Base-by-base conservation (phyloP, 2,888 invertebrate species). In the Drosophila imparisetae region DNA sequence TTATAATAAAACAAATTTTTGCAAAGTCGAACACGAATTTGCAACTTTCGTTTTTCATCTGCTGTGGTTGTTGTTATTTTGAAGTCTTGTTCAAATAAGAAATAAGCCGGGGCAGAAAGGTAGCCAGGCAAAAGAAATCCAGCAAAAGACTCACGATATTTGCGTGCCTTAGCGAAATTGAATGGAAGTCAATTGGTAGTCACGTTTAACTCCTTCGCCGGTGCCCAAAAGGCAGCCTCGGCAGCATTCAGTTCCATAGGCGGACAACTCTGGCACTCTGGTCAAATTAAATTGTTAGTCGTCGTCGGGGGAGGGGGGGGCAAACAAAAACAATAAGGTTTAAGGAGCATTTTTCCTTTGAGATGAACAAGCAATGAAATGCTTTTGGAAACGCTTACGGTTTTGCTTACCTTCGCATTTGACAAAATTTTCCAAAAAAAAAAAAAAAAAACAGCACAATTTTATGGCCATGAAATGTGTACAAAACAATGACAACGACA, bases 111-210 rank as follows among this genome's bases (percentile, higher is more conserved):
- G 49, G 29, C 21, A 66, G 53, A 72, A 71, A 77, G 78, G 75
- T 72, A 74, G 80, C 72, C 67, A 57, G 24, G 15, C 8, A 27
- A 24, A 66, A 66, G 66, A 79, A 75, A 78, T 62, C 53, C 73
- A 57, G 53, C 42, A 27, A 63, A 61, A 68, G 68, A 66, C 83
- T 83, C 85, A 85, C 85, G 85, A 85, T 85, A 85, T 85, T 85
- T 87, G 85, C 85, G 85, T 85, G 85, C 81, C 83, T 71, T 59
- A 48, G 73, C 83, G 48, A 85, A 85, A 85, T 85, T 87, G 85
- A 85, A 83, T 87, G 88, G 88, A 85, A 87, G 85, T 85, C 85
- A 87, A 85, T 85, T 85, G 85, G 83, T 71, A 85, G 85, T 85
- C 85, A 85, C 85, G 85, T 85, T 85, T 79, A 53, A 57, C 72